Percentiles rank a stretch among this genome's conserved stretches.
Conservation (phyloP, 2,888 invertebrate species). For the Erebia ligea region DNA sequence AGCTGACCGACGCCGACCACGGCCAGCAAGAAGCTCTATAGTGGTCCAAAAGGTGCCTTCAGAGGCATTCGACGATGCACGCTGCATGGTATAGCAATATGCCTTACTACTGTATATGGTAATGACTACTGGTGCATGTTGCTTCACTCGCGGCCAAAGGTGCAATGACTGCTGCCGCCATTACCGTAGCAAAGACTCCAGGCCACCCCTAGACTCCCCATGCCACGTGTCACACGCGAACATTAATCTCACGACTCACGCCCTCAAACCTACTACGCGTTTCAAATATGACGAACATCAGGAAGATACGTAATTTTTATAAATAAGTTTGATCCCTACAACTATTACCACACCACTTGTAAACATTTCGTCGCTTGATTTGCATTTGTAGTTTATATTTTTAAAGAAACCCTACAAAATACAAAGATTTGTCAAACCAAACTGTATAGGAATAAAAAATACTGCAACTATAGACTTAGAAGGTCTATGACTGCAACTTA, state of each 20-base stretch:
- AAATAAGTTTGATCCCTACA: no score
- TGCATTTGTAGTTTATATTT: no score
- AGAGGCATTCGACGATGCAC: slow-evolving; percentile 69
- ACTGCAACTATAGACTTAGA: no score
- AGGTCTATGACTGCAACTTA: no score
- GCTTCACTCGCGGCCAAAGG: slow-evolving; percentile 63
- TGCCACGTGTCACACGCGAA: slow-evolving; percentile 76
- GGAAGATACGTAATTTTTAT: no score
- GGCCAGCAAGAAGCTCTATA: slow-evolving; percentile 83
- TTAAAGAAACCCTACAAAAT: no score
- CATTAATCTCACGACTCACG: slow-evolving; percentile 69
- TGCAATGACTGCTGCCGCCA: slow-evolving; percentile 78
- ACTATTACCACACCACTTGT: no score
- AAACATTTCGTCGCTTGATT: no score
- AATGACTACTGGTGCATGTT: slow-evolving; percentile 63
- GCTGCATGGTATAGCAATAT: slow-evolving; percentile 59
- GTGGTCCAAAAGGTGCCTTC: slow-evolving; percentile 85
- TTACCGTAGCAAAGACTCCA: slow-evolving; percentile 51
- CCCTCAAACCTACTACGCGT: slow-evolving; percentile 54
- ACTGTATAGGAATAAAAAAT: no score
- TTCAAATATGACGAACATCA: no score
- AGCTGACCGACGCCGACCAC: slow-evolving; percentile 76
- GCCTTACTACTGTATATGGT: slow-evolving; percentile 34
- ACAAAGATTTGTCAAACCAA: no score
- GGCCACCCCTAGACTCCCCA: slow-evolving; percentile 50